A percentile compares a stretch with the other conserved stretches of the same genome.
Evolutionary conservation across 2,888 invertebrate genomes (phyloP).

Genomic region (Gasteruption jaculator): DNA sequence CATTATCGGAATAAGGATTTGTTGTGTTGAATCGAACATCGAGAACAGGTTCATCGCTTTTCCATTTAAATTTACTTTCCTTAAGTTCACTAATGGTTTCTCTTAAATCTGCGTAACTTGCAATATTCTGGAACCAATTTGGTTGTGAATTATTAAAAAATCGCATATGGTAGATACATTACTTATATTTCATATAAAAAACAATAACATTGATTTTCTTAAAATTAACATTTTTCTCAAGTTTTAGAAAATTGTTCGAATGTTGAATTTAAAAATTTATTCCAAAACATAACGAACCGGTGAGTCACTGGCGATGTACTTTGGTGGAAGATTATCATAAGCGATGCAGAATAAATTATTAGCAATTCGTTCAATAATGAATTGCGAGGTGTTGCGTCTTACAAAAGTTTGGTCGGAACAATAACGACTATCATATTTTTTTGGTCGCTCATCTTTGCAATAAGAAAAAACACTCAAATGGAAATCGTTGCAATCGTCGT

Average conservation of each 20-base stretch:
- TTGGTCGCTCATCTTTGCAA: slow-evolving; percentile 53
- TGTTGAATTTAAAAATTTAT: slow-evolving; percentile 3
- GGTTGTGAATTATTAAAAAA: no score
- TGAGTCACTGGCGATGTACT: slow-evolving; percentile 33
- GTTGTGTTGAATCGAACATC: slow-evolving; percentile 28
- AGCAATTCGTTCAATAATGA: slow-evolving; percentile 43
- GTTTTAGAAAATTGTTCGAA: no score
- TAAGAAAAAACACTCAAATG: slow-evolving; percentile 61
- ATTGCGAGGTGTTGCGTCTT: slow-evolving; percentile 55
- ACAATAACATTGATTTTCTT: slow-evolving; percentile 14
- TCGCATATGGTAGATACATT: no score
- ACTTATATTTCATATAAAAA: slow-evolving; percentile 9
- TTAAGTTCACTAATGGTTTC: slow-evolving; percentile 25
- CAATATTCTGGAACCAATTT: slow-evolving; percentile 29
- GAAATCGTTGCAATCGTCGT: slow-evolving; percentile 64
- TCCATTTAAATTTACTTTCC: slow-evolving; percentile 32
- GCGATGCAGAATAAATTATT: slow-evolving; percentile 60
- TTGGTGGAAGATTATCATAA: slow-evolving; percentile 57
- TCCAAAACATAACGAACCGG: slow-evolving; percentile 21
- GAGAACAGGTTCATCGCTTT: slow-evolving; percentile 18
- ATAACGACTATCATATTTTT: slow-evolving; percentile 49
- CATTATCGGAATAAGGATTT: slow-evolving; percentile 33
- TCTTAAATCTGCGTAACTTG: slow-evolving; percentile 29
- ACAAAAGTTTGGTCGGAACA: slow-evolving; percentile 57
- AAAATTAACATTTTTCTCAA: no score